Base-by-base conservation (phyloP, 2,113 vertebrate species). In the Callionymus lyra region DNA sequence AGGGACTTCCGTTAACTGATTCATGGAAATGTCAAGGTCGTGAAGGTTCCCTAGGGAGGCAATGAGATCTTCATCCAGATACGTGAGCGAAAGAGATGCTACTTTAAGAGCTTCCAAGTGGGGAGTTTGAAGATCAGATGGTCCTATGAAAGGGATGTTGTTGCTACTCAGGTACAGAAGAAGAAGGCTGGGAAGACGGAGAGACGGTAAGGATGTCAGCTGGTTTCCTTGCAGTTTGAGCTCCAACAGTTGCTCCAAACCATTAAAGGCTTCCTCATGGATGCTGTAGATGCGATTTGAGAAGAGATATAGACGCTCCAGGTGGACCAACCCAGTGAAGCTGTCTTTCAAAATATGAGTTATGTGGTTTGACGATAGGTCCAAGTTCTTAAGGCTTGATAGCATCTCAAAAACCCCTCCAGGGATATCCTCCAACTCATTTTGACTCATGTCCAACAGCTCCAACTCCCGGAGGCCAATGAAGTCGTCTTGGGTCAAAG, bases 91-190 rank as follows among this genome's bases (percentile, higher is more conserved):
- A 55, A 95, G 53, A 16, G 88, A 88, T 0, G 89, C 84, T 0
- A 94, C 56, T 43, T 84, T 86, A 2, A 97, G 82, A 0, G 87
- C 84, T 54, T 97, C 92, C 0, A 97, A 76, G 31, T 88, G 88
- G 42, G 80, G 75, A 0, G 84, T 82, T 0, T 80, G 79, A 50
- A 97, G 75, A 31, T 83, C 41, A 14, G 81, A 75, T 0, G 85
- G 65, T 34, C 79, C 72, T 4, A 92, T 74, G 10, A 33, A 16
- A 0, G 77, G 76, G 56, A 93, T 84, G 38, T 70, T 67, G 63
- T 95, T 97, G 80, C 77, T 52, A 72, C 93, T 92, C 53, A 97
- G 80, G 60, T 97, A 91, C 9, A 97, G 71, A 58, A 97, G 86
- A 38, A 96, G 77, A 42, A 97, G 87, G 13, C 64, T 82, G 1